Evolutionary conservation across 2,113 vertebrate species (phyloP).

Genomic region (Clarias macrocephalus): DNA sequence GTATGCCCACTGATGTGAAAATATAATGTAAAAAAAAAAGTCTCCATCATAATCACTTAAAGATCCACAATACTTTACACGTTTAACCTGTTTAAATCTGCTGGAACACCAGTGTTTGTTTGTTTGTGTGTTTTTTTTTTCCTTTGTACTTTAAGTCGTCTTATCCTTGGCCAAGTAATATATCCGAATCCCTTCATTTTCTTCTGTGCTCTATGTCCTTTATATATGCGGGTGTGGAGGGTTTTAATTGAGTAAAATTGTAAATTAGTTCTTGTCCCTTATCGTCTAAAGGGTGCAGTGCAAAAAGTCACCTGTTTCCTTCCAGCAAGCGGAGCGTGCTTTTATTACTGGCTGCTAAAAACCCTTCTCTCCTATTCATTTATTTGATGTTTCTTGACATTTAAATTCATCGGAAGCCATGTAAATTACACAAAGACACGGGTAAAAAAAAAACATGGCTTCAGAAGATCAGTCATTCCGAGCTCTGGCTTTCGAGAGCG

Average conservation of each 20-base stretch:
- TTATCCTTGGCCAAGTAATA: slow-evolving; percentile 16
- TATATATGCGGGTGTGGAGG: slow-evolving; percentile 4
- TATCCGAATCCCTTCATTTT: slow-evolving; percentile 25
- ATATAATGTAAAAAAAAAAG: slow-evolving; percentile 41
- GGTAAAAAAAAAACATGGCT: slow-evolving; percentile 41
- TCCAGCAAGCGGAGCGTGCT: slow-evolving; percentile 36
- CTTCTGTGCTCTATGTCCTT: neutral
- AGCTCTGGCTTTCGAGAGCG: slow-evolving; percentile 42
- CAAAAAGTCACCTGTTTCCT: slow-evolving; percentile 39
- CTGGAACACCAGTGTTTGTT: slow-evolving; percentile 1
- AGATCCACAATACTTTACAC: slow-evolving; percentile 20
- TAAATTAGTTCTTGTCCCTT: slow-evolving; percentile 39
- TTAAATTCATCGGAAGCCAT: slow-evolving; percentile 52
- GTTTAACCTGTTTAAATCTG: neutral
- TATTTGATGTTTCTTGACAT: slow-evolving; percentile 58
- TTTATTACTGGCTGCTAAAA: slow-evolving; percentile 49
- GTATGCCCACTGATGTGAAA: slow-evolving; percentile 60
- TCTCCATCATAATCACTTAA: slow-evolving; percentile 46
- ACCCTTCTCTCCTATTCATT: slow-evolving; percentile 49
- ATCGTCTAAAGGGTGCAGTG: slow-evolving; percentile 29
- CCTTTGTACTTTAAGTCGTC: neutral
- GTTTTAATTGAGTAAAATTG: slow-evolving; percentile 46
- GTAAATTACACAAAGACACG: slow-evolving; percentile 51
- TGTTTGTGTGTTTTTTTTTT: neutral
- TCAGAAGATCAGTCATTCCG: slow-evolving; percentile 52